Percentiles rank a stretch among this genome's conserved stretches.
Conservation (phyloP, 2,797 vertebrate species). For the Spondyliosoma cantharus region DNA sequence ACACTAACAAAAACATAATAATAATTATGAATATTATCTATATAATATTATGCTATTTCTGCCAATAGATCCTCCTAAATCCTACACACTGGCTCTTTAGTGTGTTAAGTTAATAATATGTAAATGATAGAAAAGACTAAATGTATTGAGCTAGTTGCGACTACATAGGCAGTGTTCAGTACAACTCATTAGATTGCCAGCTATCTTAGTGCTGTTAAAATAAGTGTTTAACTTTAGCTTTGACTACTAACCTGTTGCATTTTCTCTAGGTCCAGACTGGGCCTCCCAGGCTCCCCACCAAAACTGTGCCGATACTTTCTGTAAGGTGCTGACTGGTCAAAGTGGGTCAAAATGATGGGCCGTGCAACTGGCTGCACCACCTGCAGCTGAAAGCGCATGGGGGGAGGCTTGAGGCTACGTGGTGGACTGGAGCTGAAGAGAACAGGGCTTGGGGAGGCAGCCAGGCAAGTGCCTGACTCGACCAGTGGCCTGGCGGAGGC, state of each 20-base stretch:
- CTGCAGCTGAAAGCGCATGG: conserved; percentile 80
- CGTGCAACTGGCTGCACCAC: conserved; percentile 83
- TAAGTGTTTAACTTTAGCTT: neutral
- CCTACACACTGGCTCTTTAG: too few relatives aligned
- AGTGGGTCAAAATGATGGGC: conserved; percentile 88
- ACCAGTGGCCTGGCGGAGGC: conserved; percentile 69
- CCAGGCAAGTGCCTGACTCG: conserved; percentile 74
- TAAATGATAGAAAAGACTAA: neutral
- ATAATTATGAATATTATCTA: too few relatives aligned
- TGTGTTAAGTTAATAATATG: neutral
- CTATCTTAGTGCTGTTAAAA: neutral
- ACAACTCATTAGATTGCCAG: neutral
- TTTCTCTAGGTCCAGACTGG: conserved; percentile 94
- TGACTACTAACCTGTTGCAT: conserved; percentile 91
- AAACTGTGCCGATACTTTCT: conserved; percentile 89
- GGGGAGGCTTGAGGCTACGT: conserved; percentile 86
- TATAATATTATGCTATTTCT: too few relatives aligned
- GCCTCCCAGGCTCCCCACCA: conserved; percentile 86
- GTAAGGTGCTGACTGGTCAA: conserved; percentile 90
- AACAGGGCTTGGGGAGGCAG: conserved; percentile 86
- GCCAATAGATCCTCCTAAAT: too few relatives aligned
- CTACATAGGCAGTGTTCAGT: neutral
- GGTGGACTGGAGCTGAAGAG: conserved; percentile 94
- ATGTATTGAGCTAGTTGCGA: neutral
- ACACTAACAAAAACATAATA: too few relatives aligned